These are phyloP conservation scores for Chlorodrepanis virens DNA, from an alignment of 2,113 vertebrate genomes.

Conservation along the genomic window DNA sequence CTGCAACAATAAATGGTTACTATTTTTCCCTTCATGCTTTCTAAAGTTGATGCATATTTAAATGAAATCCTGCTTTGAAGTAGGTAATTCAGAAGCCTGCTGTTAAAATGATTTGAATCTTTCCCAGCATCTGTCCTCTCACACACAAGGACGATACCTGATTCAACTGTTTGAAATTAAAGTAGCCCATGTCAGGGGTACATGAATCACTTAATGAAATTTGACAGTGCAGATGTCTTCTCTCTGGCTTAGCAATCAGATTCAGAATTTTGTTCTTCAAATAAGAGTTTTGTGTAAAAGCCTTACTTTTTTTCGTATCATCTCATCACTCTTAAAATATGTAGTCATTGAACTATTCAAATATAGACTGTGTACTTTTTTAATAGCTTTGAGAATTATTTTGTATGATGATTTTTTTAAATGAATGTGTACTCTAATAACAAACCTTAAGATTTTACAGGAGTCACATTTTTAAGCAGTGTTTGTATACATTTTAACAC, in stretches of 20 bases:
- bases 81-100: background rate
- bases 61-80: slow-evolving; percentile 27
- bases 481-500: slow-evolving; percentile 84
- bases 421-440: slow-evolving; percentile 73
- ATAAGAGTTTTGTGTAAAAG: slow-evolving; percentile 54
- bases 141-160: background rate
- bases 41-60: background rate
- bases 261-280: slow-evolving; percentile 43
- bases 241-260: slow-evolving; percentile 24
- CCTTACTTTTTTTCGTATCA: slow-evolving; percentile 34
- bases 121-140: background rate
- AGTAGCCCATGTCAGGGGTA: background rate
- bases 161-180: slow-evolving; percentile 35
- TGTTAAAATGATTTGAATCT: background rate
- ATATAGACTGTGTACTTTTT: slow-evolving; percentile 78
- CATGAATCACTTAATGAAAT: background rate
- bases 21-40: background rate
- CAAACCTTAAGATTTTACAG: slow-evolving; percentile 74
- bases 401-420: slow-evolving; percentile 82
- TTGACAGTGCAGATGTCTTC: slow-evolving; percentile 16
- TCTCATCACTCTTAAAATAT: slow-evolving; percentile 32
- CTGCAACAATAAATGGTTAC: slow-evolving; percentile 19
- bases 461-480: slow-evolving; percentile 79
- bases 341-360: slow-evolving; percentile 59
- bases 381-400: slow-evolving; percentile 79